Base-by-base conservation (phyloP, 2,113 vertebrate genomes). In the Gobiocypris rarus region DNA sequence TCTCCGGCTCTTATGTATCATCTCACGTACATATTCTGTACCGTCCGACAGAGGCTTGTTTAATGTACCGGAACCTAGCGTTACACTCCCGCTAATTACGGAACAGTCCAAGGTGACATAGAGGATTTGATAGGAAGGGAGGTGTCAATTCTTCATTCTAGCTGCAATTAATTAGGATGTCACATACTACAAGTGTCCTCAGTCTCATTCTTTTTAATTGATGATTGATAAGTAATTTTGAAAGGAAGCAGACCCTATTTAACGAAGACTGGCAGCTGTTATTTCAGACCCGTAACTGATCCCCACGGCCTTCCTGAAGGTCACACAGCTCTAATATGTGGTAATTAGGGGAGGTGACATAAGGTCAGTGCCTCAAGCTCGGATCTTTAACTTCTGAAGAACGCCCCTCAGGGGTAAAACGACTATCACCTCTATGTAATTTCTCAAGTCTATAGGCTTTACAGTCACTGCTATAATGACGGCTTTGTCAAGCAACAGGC, bases 111-210 rank as follows among this genome's bases (percentile, higher is more conserved):
- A 92, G 91, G 92, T 94, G 91, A 94, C 87, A 84, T 67, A 85
- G 84, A 87, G 86, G 88, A 75, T 80, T 81, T 38, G 9, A 43
- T 10, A 81, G 26, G 41, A 67, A 80, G 61, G 14, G 17, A 28
- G 84, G 85, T 92, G 88, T 91, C 90, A 88, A 89, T 92, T 91
- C 90, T 89, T 93, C 91, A 89, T 90, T 88, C 82, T 89, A 86
- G 90, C 87, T 88, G 88, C 89, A 91, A 93, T 94, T 94, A 93
- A 94, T 94, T 92, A 93, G 91, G 83, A 91, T 91, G 92, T 93
- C 92, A 93, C 87, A 90, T 88, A 85, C 86, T 67, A 84, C 89
- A 88, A 90, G 89, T 89, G 88, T 92, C 91, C 89, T 84, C 79
- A 85, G 85, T 89, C 90, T 91, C 85, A 93, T 93, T 92, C 92